phyloP scores from a whole-genome alignment of 2,888 invertebrate species.

The Drosophila cyrtoloma region DNA sequence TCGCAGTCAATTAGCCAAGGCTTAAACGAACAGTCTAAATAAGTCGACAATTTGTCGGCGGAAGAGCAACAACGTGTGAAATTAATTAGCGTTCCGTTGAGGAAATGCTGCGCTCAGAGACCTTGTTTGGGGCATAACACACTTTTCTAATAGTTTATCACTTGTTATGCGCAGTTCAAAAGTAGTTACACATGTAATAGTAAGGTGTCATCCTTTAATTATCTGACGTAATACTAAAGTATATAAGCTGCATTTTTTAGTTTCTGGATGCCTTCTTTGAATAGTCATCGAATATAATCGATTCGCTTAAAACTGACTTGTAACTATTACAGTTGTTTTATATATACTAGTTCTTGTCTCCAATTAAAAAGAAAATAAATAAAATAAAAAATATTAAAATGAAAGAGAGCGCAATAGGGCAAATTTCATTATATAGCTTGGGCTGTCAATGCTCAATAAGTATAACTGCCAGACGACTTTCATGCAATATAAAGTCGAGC shows the following conservation, averaged over 20 bases:
- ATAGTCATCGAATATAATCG: background rate
- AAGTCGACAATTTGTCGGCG: constrained; percentile 40
- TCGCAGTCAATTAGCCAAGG: constrained; percentile 40
- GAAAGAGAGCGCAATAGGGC: background rate
- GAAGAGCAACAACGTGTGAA: constrained; percentile 46
- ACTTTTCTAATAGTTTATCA: constrained; percentile 31
- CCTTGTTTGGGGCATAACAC: constrained; percentile 23
- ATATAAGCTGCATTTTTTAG: background rate
- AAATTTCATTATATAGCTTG: background rate
- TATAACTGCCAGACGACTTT: no score
- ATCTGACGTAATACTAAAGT: background rate
- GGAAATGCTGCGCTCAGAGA: constrained; percentile 39
- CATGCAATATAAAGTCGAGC: constrained; percentile 2
- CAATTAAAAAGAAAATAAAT: background rate
- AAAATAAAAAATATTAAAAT: background rate
- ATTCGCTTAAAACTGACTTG: background rate
- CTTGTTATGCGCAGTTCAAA: constrained; percentile 7
- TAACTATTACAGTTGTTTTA: no score
- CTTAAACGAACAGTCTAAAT: constrained; percentile 30
- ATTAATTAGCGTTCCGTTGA: constrained; percentile 41
- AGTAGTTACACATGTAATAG: background rate
- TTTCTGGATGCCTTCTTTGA: background rate
- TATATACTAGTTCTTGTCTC: no score
- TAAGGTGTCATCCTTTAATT: constrained; percentile 22
- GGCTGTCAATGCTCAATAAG: background rate